phyloP scores from a whole-genome alignment of 2,888 invertebrate genomes.

The Drosophila infuscata region DNA sequence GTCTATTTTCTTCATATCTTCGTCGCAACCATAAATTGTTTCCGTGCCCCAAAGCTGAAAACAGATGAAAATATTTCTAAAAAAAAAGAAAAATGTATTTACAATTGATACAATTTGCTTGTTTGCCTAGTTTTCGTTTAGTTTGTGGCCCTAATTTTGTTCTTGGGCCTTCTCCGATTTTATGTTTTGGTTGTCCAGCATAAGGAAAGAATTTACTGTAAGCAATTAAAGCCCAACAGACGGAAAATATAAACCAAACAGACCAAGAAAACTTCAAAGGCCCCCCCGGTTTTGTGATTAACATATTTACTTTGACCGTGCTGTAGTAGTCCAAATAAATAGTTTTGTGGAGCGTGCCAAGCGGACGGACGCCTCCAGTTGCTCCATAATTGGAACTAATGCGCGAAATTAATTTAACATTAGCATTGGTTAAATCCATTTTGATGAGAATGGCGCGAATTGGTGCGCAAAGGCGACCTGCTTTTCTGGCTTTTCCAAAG shows the following conservation, averaged over 20 bases:
- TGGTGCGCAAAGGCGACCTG: slow-evolving; percentile 70
- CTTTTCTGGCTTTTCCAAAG: slow-evolving; percentile 26
- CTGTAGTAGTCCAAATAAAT: slow-evolving; percentile 54
- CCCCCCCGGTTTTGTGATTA: slow-evolving; percentile 13
- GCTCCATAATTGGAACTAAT: slow-evolving; percentile 69
- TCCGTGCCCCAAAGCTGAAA: slow-evolving; percentile 11
- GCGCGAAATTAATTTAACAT: slow-evolving; percentile 73
- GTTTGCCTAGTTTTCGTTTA: slow-evolving; percentile 25
- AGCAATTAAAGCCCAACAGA: slow-evolving; percentile 55
- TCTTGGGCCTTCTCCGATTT: slow-evolving; percentile 12
- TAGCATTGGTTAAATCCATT: slow-evolving; percentile 37
- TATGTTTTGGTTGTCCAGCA: slow-evolving; percentile 11
- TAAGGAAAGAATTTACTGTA: slow-evolving; percentile 31
- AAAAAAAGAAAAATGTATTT: slow-evolving; percentile 31
- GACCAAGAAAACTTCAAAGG: slow-evolving; percentile 55
- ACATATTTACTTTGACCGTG: slow-evolving; percentile 43
- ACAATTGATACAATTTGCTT: slow-evolving; percentile 40
- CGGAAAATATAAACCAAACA: slow-evolving; percentile 34
- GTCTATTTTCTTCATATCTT: slow-evolving; percentile 39
- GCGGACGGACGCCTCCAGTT: slow-evolving; percentile 36
- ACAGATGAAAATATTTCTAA: slow-evolving; percentile 23
- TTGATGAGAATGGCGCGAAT: slow-evolving; percentile 36
- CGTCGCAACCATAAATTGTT: slow-evolving; percentile 31
- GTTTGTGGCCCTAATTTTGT: slow-evolving; percentile 18
- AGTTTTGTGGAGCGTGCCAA: slow-evolving; percentile 50